Conservation (phyloP, 2,113 vertebrate genomes). For the Pluvianellus socialis region DNA sequence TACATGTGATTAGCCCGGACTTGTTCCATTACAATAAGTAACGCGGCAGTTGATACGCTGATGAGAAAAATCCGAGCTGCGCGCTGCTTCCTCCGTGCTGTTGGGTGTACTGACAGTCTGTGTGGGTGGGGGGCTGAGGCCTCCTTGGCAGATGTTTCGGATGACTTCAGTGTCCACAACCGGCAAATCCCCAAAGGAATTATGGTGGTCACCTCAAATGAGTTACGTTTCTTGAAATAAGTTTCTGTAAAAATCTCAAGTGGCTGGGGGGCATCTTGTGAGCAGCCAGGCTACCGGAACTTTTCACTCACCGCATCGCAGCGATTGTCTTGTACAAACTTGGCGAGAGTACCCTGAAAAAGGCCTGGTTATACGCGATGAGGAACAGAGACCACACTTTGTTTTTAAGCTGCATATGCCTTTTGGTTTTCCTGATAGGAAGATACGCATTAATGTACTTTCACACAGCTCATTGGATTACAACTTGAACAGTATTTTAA, state of each 20-base stretch:
- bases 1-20: not conserved
- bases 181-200: not conserved
- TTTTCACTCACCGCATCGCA: not conserved
- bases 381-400: not conserved
- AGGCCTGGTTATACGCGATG: not conserved
- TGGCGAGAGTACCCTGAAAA: accelerated
- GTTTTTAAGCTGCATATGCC: not conserved
- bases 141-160: not conserved
- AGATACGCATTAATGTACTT: not conserved
- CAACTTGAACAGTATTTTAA: slow-evolving; percentile 42
- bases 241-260: not conserved
- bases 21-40: not conserved
- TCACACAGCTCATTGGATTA: not conserved
- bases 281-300: not conserved
- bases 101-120: accelerated
- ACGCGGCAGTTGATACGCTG: not conserved
- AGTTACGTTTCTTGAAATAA: not conserved
- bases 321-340: not conserved
- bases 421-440: not conserved
- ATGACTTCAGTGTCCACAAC: not conserved
- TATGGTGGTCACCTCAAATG: not conserved
- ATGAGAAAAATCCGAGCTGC: not conserved
- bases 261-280: not conserved
- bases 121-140: not conserved
- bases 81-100: accelerated